phyloP scores from a whole-genome alignment of 2,113 vertebrate species.

The Noturus placidus region DNA sequence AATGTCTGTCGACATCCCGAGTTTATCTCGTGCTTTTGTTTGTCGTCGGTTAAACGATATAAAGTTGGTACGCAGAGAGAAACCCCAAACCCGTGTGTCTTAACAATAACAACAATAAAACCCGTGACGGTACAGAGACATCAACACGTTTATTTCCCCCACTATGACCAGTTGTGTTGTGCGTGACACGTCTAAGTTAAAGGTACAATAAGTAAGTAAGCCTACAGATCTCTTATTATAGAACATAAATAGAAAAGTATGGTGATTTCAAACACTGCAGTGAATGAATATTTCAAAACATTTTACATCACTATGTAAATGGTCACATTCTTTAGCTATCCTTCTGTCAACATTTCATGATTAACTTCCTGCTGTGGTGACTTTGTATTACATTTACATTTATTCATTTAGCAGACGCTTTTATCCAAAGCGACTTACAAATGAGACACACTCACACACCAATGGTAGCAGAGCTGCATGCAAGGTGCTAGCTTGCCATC shows the following conservation, averaged over 20 bases:
- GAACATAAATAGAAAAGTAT: background rate
- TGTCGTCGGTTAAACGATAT: background rate
- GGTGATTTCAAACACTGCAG: background rate
- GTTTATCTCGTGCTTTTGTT: background rate
- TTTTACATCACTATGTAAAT: background rate
- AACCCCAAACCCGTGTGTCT: background rate
- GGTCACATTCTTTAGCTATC: background rate
- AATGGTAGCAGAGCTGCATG: too few relatives aligned
- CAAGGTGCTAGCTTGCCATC: too few relatives aligned
- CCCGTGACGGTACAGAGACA: background rate
- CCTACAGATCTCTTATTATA: background rate
- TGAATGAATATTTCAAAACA: background rate
- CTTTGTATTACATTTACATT: too few relatives aligned
- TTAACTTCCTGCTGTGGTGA: background rate
- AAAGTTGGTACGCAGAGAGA: background rate
- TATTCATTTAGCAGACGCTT: too few relatives aligned
- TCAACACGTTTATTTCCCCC: background rate
- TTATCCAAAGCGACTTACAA: too few relatives aligned
- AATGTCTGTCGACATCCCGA: background rate
- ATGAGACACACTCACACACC: too few relatives aligned
- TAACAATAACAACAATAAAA: background rate
- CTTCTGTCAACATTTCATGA: background rate
- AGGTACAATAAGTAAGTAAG: slow-evolving; percentile 31
- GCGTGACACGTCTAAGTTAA: background rate
- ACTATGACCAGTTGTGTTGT: background rate